Evolutionary conservation across 2,888 invertebrate genomes (phyloP), one percentile per base, ranked within the genome.

Genomic region (Embidobia sp.): DNA sequence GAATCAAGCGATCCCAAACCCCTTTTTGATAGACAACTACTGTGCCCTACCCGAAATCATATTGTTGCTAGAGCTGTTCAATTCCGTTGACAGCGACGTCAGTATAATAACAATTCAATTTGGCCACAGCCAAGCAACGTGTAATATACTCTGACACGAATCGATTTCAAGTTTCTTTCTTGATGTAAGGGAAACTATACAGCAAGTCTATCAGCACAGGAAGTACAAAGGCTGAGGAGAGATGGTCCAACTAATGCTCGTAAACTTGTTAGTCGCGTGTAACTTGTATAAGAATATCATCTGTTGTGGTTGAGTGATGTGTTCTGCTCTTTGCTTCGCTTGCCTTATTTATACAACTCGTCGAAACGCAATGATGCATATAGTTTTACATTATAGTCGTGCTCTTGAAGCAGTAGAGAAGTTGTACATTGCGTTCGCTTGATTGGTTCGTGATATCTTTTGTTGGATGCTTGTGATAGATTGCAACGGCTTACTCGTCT

Each of bases 251-350:
- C n/a, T n/a, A n/a, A n/a, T n/a, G n/a, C n/a, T n/a, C n/a, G n/a
- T n/a, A n/a, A n/a, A n/a, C n/a, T 33, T 33, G 8, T 33, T 46
- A 59, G 63, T 57, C 77, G 31, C 53, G 42, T 48, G 69, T 69
- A 69, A 57, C 59, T 61, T 74, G 77, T 73, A 77, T 44, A 77
- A 70, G 76, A 70, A 77, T 77, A 74, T 74, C 61, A 72, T 77
- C 63, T 72, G 72, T 70, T 22, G 40, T 61, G 63, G 63, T 72
- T 77, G 59, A 59, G 31, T 61, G n/a, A n/a, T 49, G 3, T 40
- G 1, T 44, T 51, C 31, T 35, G 29, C 8, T 31, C 42, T 18
- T 44, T 61, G 19, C 19, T 44, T 59, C n/a, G 16, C 26, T 44
- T 22, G 3, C 2, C 13, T 13, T 33, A 59, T 64, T 40, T 72